Evolutionary conservation across 2,797 vertebrate genomes (phyloP).

Genomic region (Phalanger gymnotis): DNA sequence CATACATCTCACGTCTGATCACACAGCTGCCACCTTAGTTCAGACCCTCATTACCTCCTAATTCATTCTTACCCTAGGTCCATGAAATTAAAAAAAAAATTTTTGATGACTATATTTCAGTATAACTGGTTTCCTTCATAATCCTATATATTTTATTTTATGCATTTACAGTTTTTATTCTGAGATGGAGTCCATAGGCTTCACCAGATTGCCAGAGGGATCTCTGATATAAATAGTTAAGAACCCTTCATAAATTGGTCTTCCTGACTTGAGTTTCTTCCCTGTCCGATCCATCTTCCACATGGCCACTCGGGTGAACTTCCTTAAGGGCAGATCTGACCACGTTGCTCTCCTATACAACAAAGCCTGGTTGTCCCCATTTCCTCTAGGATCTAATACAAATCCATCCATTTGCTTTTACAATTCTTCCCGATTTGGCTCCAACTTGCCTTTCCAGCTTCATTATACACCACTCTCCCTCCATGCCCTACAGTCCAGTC

Average conservation of each 20-base stretch:
- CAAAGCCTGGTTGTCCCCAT: not conserved
- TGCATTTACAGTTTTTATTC: not conserved
- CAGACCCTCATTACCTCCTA: not conserved
- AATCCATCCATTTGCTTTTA: not conserved
- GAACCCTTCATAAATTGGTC: not conserved
- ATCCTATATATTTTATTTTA: not conserved
- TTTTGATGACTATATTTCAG: not conserved
- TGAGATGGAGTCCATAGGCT: not conserved
- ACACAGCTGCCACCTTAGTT: not conserved
- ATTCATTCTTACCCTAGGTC: not conserved
- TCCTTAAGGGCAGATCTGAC: not conserved
- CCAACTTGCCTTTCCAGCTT: not conserved
- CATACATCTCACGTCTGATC: not conserved
- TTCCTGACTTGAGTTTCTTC: not conserved
- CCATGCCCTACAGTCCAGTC: not conserved
- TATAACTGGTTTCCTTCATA: not conserved
- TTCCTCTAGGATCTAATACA: not conserved
- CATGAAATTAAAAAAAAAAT: not conserved
- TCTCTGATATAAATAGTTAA: not conserved
- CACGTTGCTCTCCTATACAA: not conserved
- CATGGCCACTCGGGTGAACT: not conserved
- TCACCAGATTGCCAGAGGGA: not conserved
- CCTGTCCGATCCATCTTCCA: not conserved
- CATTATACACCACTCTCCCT: no score
- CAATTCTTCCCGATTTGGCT: not conserved